A percentile compares a stretch with the other conserved stretches of the same genome.
Conservation (phyloP, 53 echinoderm and acorn worm species). For the Astropecten irregularis region DNA sequence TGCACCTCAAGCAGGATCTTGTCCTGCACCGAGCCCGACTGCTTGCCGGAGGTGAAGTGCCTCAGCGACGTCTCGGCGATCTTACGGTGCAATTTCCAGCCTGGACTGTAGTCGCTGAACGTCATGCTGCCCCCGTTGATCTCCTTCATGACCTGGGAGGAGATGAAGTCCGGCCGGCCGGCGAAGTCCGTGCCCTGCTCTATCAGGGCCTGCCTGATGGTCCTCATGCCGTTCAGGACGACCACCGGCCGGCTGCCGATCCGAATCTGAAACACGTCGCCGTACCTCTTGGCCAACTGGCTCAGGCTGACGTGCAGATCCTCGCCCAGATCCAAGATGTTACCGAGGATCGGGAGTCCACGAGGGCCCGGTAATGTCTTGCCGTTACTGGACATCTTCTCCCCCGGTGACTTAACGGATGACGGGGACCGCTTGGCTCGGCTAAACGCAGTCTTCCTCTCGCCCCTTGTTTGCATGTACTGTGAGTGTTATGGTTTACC, state of each 20-base stretch:
- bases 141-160: conserved; percentile 75
- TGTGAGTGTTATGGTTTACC: too few relatives aligned
- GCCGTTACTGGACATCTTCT: conserved; percentile 34
- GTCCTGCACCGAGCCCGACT: conserved; percentile 65
- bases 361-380: conserved; percentile 75
- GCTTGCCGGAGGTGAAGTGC: conserved; percentile 77
- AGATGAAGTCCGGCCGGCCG: conserved; percentile 85
- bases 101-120: conserved; percentile 79
- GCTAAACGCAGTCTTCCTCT: too few relatives aligned
- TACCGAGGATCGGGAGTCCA: conserved; percentile 78
- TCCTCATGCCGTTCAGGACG: conserved; percentile 83
- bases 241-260: conserved; percentile 90
- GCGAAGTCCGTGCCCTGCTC: conserved; percentile 89
- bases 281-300: conserved; percentile 81
- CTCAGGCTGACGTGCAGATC: conserved; percentile 70
- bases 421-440: background rate
- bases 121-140: conserved; percentile 76
- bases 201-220: conserved; percentile 86
- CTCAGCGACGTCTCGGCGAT: conserved; percentile 79
- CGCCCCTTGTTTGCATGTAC: conserved; percentile 1
- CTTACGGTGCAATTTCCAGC: conserved; percentile 89
- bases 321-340: conserved; percentile 79
- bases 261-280: conserved; percentile 88
- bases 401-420: background rate
- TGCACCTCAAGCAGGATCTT: conserved; percentile 75